Evolutionary conservation across 2,113 vertebrate genomes (phyloP), one percentile per base, ranked within the genome.

Genomic region (Dryoscopus gambensis): DNA sequence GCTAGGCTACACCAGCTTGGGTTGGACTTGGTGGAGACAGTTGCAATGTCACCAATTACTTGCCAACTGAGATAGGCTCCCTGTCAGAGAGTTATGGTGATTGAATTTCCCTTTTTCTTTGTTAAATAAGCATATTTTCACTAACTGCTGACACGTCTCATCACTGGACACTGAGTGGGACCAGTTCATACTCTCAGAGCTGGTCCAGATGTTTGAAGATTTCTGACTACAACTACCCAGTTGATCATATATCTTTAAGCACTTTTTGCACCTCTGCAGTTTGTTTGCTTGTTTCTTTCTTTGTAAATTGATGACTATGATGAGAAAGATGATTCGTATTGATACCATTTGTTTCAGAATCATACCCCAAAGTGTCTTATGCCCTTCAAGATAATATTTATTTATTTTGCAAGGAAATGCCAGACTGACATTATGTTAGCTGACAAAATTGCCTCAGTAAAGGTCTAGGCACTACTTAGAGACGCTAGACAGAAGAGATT

Each of bases 181-280:
- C 27, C 33, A 74, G 33, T 47, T 91, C 7, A 35, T 56, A 13
- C 3, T 65, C 27, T 84, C 22, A 44, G 62, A 73, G 21, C 28
- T 92, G 31, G 42, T 65, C 40, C 28, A 77, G 15, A 4, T 56
- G 4, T n/a, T 71, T 60, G 23, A 50, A 73, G 15, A 64, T 39
- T 56, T 49, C 46, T 83, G 15, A 46, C 6, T 16, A 1, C 33
- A 35, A 27, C 0, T 0, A 30, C 20, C 22, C 3, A 2, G 5
- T 40, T 79, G 47, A 7, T 79, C 28, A 19, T 15, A 1, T 47
- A 33, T 73, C n/a, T 82, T 42, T 42, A 12, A 42, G 21, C 14
- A 27, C 5, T 27, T 84, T 64, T 63, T 76, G 16, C 37, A n/a
- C 17, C 17, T 89, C 22, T 60, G 28, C 10, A 39, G 19, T 53